Percentiles rank a stretch among this genome's conserved stretches.
Conservation (phyloP, 2,113 vertebrate genomes). For the Oreochromis aureus region DNA sequence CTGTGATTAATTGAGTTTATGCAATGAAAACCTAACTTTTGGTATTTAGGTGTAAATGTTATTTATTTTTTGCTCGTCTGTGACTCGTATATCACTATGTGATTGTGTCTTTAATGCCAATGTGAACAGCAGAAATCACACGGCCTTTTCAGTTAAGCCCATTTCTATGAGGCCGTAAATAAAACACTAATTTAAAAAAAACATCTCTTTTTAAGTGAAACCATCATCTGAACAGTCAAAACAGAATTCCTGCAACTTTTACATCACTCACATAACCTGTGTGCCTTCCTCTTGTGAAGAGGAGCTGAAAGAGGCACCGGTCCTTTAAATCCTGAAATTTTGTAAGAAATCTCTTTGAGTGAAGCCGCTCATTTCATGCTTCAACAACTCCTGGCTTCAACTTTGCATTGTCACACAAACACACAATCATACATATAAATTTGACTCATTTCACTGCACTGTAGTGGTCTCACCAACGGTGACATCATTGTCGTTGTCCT, state of each 20-base stretch:
- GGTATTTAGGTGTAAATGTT: no score
- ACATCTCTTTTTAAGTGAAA: fast-evolving
- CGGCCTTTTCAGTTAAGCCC: no score
- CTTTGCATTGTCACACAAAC: not conserved
- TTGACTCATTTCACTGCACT: fast-evolving
- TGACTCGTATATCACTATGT: no score
- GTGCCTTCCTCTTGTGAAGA: not conserved
- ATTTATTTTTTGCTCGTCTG: no score
- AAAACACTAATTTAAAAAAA: no score
- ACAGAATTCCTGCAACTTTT: not conserved
- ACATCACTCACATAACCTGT: not conserved
- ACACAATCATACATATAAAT: not conserved
- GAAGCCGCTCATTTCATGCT: not conserved
- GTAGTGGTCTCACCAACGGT: not conserved
- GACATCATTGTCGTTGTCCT: not conserved
- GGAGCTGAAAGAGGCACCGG: not conserved
- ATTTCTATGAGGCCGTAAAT: no score
- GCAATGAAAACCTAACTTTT: no score
- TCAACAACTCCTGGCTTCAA: not conserved
- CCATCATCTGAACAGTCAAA: not conserved
- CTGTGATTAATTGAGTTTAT: no score
- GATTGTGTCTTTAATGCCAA: no score
- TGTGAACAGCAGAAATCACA: no score
- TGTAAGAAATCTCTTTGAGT: not conserved
- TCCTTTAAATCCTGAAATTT: not conserved